Evolutionary conservation across 2,797 vertebrate genomes (phyloP).

Genomic region (Bradypodion pumilum): DNA sequence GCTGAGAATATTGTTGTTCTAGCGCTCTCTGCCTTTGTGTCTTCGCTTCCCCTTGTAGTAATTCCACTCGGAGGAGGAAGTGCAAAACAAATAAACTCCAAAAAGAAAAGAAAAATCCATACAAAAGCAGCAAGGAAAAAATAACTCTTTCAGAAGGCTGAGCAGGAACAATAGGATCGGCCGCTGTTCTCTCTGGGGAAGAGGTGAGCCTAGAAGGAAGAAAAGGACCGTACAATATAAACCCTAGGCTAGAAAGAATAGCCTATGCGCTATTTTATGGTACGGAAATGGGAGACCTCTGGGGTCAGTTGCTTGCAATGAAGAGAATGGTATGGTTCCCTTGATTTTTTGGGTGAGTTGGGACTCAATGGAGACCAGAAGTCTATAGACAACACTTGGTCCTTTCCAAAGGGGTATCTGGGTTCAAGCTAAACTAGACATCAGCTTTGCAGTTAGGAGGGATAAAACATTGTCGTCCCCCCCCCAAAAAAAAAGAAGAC

Average conservation of each 20-base stretch:
- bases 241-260: constrained; percentile 29
- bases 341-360: constrained; percentile 49
- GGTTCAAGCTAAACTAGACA: too few relatives aligned
- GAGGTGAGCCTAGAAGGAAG: constrained; percentile 48
- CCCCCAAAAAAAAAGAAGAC: too few relatives aligned
- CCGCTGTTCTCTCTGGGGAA: constrained; percentile 60
- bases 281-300: constrained; percentile 66
- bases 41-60: constrained; percentile 44
- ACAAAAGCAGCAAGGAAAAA: constrained; percentile 71
- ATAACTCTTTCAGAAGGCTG: constrained; percentile 69
- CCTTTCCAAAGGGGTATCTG: background rate
- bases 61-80: constrained; percentile 58
- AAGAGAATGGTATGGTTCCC: constrained; percentile 65
- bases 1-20: constrained; percentile 14
- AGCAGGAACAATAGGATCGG: constrained; percentile 69
- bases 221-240: constrained; percentile 47
- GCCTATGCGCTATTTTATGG: constrained; percentile 63
- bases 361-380: too few relatives aligned
- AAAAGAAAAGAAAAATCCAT: background rate
- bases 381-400: background rate
- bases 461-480: too few relatives aligned
- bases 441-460: too few relatives aligned
- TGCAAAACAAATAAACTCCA: constrained; percentile 64
- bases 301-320: constrained; percentile 31
- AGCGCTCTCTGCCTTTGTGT: background rate